Conservation (phyloP, 2,888 invertebrate species). For the Phortica okadai region DNA sequence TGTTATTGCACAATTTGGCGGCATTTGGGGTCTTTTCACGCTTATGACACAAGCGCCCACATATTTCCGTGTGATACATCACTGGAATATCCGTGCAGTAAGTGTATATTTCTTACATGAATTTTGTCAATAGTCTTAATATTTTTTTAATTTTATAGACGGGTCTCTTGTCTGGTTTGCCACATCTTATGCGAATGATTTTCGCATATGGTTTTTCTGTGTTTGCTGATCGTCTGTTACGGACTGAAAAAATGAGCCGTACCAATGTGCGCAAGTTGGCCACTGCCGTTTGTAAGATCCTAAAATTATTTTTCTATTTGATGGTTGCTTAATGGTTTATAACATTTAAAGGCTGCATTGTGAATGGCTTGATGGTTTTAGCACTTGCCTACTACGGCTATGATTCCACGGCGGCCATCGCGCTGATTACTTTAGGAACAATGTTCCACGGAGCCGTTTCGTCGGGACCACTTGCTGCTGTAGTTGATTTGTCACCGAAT, state of each 20-base stretch:
- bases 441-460: constrained; percentile 82
- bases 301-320: not conserved
- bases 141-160: constrained; percentile 63
- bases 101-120: constrained; percentile 69
- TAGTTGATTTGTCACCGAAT: constrained; percentile 84
- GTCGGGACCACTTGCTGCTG: constrained; percentile 81
- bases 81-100: constrained; percentile 83
- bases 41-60: constrained; percentile 84
- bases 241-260: constrained; percentile 79
- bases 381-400: constrained; percentile 82
- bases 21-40: constrained; percentile 83
- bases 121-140: constrained; percentile 24
- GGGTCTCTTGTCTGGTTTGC: constrained; percentile 81
- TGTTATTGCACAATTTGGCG: constrained; percentile 81
- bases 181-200: constrained; percentile 80
- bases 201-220: constrained; percentile 80
- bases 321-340: not conserved
- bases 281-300: constrained; percentile 78
- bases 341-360: constrained; percentile 77
- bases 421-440: constrained; percentile 81
- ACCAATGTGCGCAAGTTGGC: constrained; percentile 82
- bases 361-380: constrained; percentile 81
- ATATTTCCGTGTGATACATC: constrained; percentile 83
- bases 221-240: constrained; percentile 80
- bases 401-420: constrained; percentile 79